Conservation (phyloP, 2,113 vertebrate genomes). For the Neoarius graeffei region DNA sequence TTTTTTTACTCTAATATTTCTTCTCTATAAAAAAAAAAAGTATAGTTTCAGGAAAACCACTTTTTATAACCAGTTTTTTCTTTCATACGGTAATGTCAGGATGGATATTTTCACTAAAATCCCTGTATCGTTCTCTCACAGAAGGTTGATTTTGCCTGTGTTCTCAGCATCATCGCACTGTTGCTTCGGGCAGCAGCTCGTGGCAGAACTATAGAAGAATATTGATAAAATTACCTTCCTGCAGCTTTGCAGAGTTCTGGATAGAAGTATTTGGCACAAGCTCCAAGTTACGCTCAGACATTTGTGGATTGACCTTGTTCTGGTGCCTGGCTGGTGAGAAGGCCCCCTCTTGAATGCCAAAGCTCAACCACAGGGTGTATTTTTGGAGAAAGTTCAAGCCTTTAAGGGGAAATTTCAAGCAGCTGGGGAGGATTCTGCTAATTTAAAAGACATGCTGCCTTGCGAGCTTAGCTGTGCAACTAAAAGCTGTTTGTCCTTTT, state of each 20-base stretch:
- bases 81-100: neutral
- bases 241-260: neutral
- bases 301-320: slow-evolving; percentile 23
- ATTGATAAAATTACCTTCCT: neutral
- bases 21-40: neutral
- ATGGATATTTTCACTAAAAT: neutral
- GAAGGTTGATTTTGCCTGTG: neutral
- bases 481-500: neutral
- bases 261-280: neutral
- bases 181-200: neutral
- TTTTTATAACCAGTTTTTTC: neutral
- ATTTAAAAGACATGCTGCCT: neutral
- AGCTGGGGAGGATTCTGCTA: neutral
- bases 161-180: neutral
- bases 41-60: neutral
- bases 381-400: neutral
- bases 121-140: neutral
- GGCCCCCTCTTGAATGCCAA: neutral
- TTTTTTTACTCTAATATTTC: neutral
- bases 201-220: neutral
- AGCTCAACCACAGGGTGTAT: slow-evolving; percentile 27
- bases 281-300: neutral
- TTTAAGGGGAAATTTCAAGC: neutral
- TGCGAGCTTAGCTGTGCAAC: neutral
- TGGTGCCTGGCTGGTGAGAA: slow-evolving; percentile 14